A percentile compares a stretch with the other conserved stretches of the same genome.
These are phyloP conservation scores for Micrastur ruficollis DNA, from an alignment of 2,797 vertebrate species.

Conservation along the genomic window DNA sequence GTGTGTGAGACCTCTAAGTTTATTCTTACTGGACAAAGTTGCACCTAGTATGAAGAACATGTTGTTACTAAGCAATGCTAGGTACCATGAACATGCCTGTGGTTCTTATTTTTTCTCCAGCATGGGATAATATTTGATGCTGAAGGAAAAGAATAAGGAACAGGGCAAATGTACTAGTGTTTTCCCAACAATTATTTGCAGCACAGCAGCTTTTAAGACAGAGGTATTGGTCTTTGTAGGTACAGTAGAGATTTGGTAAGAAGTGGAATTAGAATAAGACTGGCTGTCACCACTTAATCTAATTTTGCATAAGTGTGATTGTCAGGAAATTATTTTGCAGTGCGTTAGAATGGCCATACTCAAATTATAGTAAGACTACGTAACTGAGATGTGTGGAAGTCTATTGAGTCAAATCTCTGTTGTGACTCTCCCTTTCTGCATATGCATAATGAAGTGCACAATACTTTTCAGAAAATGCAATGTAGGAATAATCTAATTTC, in stretches of 20 bases:
- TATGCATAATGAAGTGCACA: background rate
- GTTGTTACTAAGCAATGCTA: background rate
- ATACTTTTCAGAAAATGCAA: background rate
- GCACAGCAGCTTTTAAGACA: background rate
- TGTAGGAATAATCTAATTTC: background rate
- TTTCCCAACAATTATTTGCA: background rate
- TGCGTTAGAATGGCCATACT: background rate
- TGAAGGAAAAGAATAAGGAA: background rate
- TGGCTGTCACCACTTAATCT: background rate
- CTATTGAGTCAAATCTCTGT: fast-evolving
- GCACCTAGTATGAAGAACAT: background rate
- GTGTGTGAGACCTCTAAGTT: background rate
- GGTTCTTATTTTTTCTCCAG: background rate
- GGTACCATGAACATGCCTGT: background rate
- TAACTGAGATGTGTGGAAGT: background rate
- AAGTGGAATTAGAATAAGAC: background rate
- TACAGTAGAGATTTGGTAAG: background rate
- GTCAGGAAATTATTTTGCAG: background rate
- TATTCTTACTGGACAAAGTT: background rate
- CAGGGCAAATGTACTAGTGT: background rate
- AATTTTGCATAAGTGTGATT: background rate
- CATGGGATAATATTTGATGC: background rate
- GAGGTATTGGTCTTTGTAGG: background rate
- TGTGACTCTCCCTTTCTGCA: background rate
- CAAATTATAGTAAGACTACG: background rate